Evolutionary conservation across 2,797 vertebrate species (phyloP), one percentile per base, ranked within the genome.

Genomic region (Clarias fuscus): DNA sequence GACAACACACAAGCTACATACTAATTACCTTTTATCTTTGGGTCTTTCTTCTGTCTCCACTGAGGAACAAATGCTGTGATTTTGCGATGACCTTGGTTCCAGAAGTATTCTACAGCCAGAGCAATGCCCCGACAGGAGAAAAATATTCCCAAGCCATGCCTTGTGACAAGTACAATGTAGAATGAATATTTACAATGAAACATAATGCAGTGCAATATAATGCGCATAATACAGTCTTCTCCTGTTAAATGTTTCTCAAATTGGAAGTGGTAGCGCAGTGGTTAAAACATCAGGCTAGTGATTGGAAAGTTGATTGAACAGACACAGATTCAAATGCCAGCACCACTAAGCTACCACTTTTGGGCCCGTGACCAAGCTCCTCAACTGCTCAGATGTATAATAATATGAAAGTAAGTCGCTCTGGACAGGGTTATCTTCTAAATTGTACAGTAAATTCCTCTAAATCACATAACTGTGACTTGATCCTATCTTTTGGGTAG

Each of bases 51-150:
- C 91, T 95, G 95, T 70, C 96, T 95, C 95, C 96, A 97, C 90
- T 97, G 96, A 0, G 97, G 97, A 81, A 98, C 92, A 68, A 98
- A 92, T 56, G 95, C 93, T 0, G 93, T 96, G 89, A 98, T 96
- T 40, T 95, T 86, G 0, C 97, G 96, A 91, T 98, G 97, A 0
- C 97, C 97, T 85, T 94, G 89, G 83, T 95, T 95, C 97, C 97
- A 98, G 89, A 98, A 98, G 91, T 97, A 96, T 85, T 98, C 97
- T 4, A 98, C 95, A 0, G 97, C 97, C 88, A 98, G 91, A 70
- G 97, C 97, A 0, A 98, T 97, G 53, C 97, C 97, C 4, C 97
- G 96, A 79, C 97, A 97, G 10, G 97, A 98, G 93, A 97, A 98
- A 90, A 96, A 97, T 11, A 94, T 93, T 18, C 96, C 94, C 75